Evolutionary conservation across 2,888 invertebrate species (phyloP).

Genomic region (Sicus ferrugineus): DNA sequence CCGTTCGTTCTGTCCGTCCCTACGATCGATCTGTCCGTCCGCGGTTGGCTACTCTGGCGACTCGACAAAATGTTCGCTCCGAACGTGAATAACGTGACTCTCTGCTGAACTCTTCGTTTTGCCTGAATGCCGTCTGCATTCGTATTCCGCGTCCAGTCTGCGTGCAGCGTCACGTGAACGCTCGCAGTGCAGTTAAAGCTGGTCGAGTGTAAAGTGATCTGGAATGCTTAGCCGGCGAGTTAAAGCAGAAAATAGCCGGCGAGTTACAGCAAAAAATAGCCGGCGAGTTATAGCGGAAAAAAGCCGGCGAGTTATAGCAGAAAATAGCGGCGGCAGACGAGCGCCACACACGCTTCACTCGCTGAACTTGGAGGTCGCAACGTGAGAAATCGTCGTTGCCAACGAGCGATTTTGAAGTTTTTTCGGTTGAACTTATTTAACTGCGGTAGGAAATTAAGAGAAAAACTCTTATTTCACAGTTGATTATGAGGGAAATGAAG

Average conservation of each 20-base stretch:
- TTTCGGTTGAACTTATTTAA: no score
- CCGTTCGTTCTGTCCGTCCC: slow-evolving; percentile 35
- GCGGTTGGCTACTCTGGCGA: slow-evolving; percentile 39
- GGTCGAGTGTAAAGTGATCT: slow-evolving; percentile 21
- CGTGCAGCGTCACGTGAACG: neutral
- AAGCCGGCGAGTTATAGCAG: slow-evolving; percentile 5
- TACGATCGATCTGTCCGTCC: neutral
- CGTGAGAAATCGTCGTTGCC: no score
- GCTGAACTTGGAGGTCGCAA: slow-evolving; percentile 44
- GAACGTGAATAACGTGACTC: slow-evolving; percentile 62
- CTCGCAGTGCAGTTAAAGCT: slow-evolving; percentile 6
- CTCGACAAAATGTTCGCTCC: slow-evolving; percentile 61
- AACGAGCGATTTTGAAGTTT: no score
- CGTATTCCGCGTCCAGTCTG: neutral
- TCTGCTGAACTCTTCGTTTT: slow-evolving; percentile 43
- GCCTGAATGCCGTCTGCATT: slow-evolving; percentile 31
- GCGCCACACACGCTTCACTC: slow-evolving; percentile 27
- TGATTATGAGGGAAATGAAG: no score
- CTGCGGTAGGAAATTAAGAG: no score
- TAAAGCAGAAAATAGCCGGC: neutral
- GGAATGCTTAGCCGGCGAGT: no score
- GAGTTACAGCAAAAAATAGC: no score
- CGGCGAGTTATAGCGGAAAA: neutral
- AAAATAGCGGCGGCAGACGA: slow-evolving; percentile 18
- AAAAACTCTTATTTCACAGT: no score